These are phyloP conservation scores for Rhizomys pruinosus DNA, from an alignment of 2,113 vertebrate species.

Conservation along the genomic window DNA sequence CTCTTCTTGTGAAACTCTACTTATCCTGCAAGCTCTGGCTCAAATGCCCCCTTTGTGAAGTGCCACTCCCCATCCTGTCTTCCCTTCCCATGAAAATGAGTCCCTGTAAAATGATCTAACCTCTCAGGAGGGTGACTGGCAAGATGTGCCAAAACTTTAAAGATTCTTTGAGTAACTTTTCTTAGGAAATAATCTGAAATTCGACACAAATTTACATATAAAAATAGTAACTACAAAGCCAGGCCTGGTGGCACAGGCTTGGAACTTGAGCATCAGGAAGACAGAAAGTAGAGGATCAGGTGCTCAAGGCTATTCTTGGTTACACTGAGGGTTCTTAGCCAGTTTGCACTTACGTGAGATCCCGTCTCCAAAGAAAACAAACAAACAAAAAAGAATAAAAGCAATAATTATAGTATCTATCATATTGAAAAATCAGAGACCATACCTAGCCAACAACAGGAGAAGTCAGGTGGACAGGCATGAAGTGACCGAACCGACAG, in stretches of 20 bases:
- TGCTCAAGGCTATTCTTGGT: background rate
- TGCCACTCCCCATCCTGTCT: background rate
- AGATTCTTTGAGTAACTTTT: background rate
- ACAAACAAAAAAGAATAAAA: too few species aligned
- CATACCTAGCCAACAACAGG: background rate
- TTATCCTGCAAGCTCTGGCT: background rate
- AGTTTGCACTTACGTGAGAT: background rate
- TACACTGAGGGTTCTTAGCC: background rate
- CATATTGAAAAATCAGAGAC: background rate
- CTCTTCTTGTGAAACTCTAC: background rate
- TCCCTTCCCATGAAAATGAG: slow-evolving; percentile 32
- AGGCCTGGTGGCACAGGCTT: background rate
- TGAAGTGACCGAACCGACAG: background rate
- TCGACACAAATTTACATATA: background rate
- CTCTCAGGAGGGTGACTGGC: slow-evolving; percentile 30
- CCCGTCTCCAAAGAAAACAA: background rate
- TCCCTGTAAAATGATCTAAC: slow-evolving; percentile 19
- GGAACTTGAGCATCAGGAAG: background rate
- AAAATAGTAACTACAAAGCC: background rate
- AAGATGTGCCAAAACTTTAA: slow-evolving; percentile 11
- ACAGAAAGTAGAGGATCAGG: background rate
- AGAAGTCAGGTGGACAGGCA: background rate
- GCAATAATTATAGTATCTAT: background rate
- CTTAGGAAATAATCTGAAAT: background rate
- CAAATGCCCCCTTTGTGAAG: slow-evolving; percentile 43